A percentile compares a stretch with the other conserved stretches of the same genome.
Conservation (phyloP, 2,113 vertebrate genomes). For the Petrocephalus zakoni region DNA sequence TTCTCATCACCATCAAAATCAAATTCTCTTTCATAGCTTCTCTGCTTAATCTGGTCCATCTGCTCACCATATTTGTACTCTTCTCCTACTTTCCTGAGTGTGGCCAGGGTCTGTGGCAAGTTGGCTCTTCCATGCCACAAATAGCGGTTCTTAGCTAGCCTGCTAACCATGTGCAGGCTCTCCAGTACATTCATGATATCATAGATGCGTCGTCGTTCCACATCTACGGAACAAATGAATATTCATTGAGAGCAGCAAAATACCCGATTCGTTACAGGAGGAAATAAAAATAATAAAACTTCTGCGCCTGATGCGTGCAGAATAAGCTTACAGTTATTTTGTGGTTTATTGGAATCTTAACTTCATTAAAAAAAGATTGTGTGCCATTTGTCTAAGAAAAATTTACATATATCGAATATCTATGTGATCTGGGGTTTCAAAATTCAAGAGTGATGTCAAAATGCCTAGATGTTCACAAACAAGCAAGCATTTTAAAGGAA, state of each 20-base stretch:
- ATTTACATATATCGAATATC: not conserved
- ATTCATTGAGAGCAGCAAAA: not conserved
- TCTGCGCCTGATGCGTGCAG: not conserved
- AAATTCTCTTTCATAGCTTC: conserved; percentile 62
- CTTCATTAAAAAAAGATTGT: not conserved
- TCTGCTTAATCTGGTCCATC: conserved; percentile 79
- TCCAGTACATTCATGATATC: conserved; percentile 96
- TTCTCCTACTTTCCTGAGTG: conserved; percentile 73
- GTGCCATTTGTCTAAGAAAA: not conserved
- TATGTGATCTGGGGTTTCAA: not conserved
- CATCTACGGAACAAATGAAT: conserved; percentile 55
- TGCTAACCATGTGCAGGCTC: conserved; percentile 95
- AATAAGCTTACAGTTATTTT: not conserved
- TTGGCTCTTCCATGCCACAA: conserved; percentile 81
- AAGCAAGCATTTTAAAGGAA: not conserved
- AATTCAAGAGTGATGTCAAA: not conserved
- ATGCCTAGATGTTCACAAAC: not conserved
- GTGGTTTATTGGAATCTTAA: not conserved
- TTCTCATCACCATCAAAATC: conserved; percentile 58
- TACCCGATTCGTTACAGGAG: not conserved
- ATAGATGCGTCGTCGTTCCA: conserved; percentile 89
- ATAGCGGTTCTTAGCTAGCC: conserved; percentile 89
- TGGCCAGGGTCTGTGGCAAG: conserved; percentile 76
- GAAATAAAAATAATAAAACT: not conserved
- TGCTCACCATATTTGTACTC: conserved; percentile 77